Percentiles rank a stretch among this genome's conserved stretches.
Evolutionary conservation across 2,113 vertebrate species (phyloP).

Genomic region (Prionailurus viverrinus): DNA sequence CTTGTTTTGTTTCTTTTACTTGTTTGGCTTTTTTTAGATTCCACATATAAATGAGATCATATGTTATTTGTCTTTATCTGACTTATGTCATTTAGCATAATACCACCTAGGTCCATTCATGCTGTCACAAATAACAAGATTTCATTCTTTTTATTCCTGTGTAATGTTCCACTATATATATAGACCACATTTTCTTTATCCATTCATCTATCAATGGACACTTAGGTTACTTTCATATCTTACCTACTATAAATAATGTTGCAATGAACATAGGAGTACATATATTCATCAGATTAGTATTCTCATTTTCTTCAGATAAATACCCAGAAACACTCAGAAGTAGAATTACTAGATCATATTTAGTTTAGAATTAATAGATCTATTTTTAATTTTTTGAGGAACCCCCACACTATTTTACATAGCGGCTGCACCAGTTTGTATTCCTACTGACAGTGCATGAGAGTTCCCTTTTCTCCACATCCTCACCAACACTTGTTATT

Average conservation of each 20-base stretch:
- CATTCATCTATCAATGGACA: neutral
- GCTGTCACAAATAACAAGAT: neutral
- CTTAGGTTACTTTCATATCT: neutral
- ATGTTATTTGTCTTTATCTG: neutral
- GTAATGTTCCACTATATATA: neutral
- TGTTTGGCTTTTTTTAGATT: neutral
- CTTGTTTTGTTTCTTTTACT: neutral
- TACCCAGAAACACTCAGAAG: neutral
- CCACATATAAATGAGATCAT: neutral
- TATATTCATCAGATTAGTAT: neutral
- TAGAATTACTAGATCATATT: neutral
- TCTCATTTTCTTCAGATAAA: neutral
- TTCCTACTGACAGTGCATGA: neutral
- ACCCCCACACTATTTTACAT: neutral
- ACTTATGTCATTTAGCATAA: neutral
- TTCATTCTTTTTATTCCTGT: neutral
- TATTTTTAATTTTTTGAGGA: neutral
- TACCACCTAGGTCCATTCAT: neutral
- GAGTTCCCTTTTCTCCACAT: neutral
- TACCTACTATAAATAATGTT: neutral
- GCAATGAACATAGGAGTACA: neutral
- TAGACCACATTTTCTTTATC: neutral
- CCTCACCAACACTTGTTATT: neutral
- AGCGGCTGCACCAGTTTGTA: too few relatives aligned
- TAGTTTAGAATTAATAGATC: too few relatives aligned